Evolutionary conservation across 1,140 invertebrate species (phyloP).

Genomic region (Drosophila grimshawi): DNA sequence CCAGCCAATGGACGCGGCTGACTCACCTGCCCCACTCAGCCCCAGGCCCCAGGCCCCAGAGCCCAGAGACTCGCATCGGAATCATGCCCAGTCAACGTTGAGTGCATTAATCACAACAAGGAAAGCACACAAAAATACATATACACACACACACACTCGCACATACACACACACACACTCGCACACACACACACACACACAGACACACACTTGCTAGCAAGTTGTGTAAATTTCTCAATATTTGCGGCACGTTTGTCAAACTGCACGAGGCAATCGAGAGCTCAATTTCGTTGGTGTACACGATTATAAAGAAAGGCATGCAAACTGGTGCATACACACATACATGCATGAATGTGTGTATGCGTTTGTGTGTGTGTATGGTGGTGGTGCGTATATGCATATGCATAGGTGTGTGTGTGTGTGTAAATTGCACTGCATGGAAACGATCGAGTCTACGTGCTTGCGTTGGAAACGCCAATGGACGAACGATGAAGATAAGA

Average conservation of each 20-base stretch:
- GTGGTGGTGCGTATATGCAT: background rate
- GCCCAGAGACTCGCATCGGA: constrained; percentile 24
- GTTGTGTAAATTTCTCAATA: constrained; percentile 63
- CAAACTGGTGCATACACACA: background rate
- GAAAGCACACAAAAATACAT: constrained; percentile 21
- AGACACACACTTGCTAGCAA: constrained; percentile 22
- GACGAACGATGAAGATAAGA: constrained; percentile 49
- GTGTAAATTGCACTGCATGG: constrained; percentile 44
- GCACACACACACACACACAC: constrained; percentile 16
- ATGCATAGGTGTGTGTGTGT: background rate
- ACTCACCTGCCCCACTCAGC: constrained; percentile 44
- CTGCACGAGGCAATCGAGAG: constrained; percentile 34
- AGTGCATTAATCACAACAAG: constrained; percentile 68
- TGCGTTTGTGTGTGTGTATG: background rate
- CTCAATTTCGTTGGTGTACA: background rate
- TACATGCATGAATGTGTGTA: background rate
- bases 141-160: background rate
- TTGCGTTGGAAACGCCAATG: constrained; percentile 65
- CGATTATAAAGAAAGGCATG: background rate
- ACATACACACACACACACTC: constrained; percentile 14
- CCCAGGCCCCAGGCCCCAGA: constrained; percentile 36
- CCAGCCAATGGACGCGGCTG: constrained; percentile 18
- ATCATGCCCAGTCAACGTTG: constrained; percentile 14
- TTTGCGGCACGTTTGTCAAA: constrained; percentile 67
- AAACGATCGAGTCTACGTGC: constrained; percentile 71